Percentiles rank a stretch among this genome's conserved stretches.
phyloP scores from a whole-genome alignment of 1,140 invertebrate species.

The Drosophila baimaii region DNA sequence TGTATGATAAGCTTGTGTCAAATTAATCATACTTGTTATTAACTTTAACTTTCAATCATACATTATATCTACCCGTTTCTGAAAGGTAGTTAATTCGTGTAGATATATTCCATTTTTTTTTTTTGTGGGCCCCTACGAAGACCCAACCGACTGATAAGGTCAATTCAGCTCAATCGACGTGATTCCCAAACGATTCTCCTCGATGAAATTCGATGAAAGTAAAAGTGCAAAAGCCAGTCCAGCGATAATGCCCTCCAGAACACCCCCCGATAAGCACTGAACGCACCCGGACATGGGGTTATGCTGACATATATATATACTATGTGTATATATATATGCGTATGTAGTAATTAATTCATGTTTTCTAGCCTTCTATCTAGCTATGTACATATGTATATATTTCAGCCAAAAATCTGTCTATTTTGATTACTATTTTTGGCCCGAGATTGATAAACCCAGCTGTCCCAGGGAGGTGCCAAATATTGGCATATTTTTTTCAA shows the following conservation, averaged over 20 bases:
- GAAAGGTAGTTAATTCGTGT: not conserved
- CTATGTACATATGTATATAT: not conserved
- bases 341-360: slow-evolving; percentile 36
- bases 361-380: slow-evolving; percentile 9
- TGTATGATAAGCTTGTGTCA: not conserved
- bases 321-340: not conserved
- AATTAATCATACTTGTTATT: not conserved
- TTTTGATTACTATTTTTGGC: slow-evolving; percentile 28
- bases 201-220: slow-evolving; percentile 42
- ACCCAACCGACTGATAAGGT: slow-evolving; percentile 7
- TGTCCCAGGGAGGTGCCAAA: slow-evolving; percentile 1
- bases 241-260: slow-evolving; percentile 29
- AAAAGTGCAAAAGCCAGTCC: slow-evolving; percentile 54
- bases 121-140: not conserved
- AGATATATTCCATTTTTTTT: not conserved
- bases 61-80: slow-evolving; percentile 1
- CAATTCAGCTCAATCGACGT: slow-evolving; percentile 29
- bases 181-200: slow-evolving; percentile 11
- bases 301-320: not conserved
- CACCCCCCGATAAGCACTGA: slow-evolving; percentile 22
- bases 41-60: not conserved
- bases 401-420: slow-evolving; percentile 7
- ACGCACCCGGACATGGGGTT: slow-evolving; percentile 27
- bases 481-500: slow-evolving; percentile 2
- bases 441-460: slow-evolving; percentile 29